phyloP scores from a whole-genome alignment of 2,113 vertebrate species.

The Nanorana parkeri region DNA sequence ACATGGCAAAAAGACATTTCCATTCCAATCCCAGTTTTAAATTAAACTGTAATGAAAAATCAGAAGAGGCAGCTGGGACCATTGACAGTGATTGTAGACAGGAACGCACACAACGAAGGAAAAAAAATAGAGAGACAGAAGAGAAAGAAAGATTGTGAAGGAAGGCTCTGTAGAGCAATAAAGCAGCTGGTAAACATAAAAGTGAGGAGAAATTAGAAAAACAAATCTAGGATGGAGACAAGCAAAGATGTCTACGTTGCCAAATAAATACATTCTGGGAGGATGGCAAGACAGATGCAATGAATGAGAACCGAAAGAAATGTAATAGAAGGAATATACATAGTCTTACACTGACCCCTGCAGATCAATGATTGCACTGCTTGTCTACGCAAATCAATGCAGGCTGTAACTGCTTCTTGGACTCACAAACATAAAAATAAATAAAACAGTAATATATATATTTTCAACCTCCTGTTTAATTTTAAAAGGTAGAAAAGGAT shows the following conservation, averaged over 20 bases:
- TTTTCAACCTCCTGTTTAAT: too few species aligned
- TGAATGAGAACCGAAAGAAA: conserved; percentile 63
- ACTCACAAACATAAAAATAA: too few species aligned
- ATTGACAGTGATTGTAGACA: conserved; percentile 80
- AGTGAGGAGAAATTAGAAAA: conserved; percentile 83
- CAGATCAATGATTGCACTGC: conserved; percentile 59
- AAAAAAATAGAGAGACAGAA: conserved; percentile 67
- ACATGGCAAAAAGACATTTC: conserved; percentile 84
- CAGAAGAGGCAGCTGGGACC: conserved; percentile 86
- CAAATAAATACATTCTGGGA: conserved; percentile 49
- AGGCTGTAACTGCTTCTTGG: too few species aligned
- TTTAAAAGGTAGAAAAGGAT: too few species aligned
- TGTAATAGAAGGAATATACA: conserved; percentile 39
- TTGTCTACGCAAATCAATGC: not conserved
- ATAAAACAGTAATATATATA: too few species aligned
- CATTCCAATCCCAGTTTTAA: conserved; percentile 87
- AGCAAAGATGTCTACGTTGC: conserved; percentile 65
- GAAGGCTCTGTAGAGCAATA: conserved; percentile 76
- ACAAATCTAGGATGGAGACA: conserved; percentile 74
- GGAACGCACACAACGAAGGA: conserved; percentile 71
- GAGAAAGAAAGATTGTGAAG: conserved; percentile 69
- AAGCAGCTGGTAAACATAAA: conserved; percentile 82
- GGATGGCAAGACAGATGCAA: conserved; percentile 64
- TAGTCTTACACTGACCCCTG: conserved; percentile 72
- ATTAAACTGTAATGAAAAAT: conserved; percentile 90